These are phyloP conservation scores for Girardinichthys multiradiatus DNA, from an alignment of 2,113 vertebrate species.

Conservation along the genomic window DNA sequence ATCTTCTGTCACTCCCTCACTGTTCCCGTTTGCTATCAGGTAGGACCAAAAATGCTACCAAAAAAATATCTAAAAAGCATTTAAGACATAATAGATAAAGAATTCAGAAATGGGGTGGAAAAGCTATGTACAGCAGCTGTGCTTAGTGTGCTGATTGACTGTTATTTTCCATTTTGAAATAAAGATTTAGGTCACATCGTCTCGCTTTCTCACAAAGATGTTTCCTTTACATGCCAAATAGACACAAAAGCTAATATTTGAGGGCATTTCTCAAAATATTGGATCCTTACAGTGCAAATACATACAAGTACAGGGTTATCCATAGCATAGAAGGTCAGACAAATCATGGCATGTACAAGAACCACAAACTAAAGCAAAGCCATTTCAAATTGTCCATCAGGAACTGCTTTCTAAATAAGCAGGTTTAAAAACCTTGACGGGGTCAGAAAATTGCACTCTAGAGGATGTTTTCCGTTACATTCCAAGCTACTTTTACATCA, in stretches of 20 bases:
- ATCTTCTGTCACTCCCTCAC: no score
- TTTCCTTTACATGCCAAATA: background rate
- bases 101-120: no score
- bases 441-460: constrained; percentile 16
- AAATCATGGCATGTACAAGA: constrained; percentile 7
- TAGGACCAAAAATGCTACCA: no score
- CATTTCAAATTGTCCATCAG: constrained; percentile 1
- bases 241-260: background rate
- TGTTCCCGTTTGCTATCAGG: no score
- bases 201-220: background rate
- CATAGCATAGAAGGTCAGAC: background rate
- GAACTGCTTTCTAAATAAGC: constrained; percentile 21
- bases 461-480: constrained; percentile 23
- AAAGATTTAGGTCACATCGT: background rate
- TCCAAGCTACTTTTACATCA: constrained; percentile 5
- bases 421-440: constrained; percentile 17
- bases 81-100: no score
- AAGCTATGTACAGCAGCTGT: no score
- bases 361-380: background rate
- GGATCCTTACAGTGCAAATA: background rate
- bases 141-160: no score
- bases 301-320: background rate
- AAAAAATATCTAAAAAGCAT: no score
- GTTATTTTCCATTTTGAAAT: no score
- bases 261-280: background rate